Conservation (phyloP, 2,113 vertebrate genomes). For the Prionailurus viverrinus region DNA sequence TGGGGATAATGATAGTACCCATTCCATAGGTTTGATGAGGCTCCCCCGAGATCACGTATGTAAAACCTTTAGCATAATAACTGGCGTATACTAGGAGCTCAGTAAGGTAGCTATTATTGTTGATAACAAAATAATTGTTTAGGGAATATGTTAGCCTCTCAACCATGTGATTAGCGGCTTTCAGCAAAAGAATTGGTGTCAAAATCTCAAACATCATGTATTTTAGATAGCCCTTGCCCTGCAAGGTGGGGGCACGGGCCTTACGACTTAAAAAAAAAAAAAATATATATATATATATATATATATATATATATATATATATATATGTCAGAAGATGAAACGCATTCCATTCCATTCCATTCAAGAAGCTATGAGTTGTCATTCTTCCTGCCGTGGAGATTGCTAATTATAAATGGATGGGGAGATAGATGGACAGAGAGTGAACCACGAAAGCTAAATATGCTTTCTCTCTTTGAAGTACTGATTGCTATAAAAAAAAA, state of each 20-base stretch:
- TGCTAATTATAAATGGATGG: background rate
- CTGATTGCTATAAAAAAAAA: background rate
- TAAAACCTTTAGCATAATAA: background rate
- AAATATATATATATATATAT: background rate
- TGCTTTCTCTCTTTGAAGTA: slow-evolving; percentile 28
- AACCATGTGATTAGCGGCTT: background rate
- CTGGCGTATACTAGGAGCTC: background rate
- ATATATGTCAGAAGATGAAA: slow-evolving; percentile 59
- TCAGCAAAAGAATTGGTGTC: slow-evolving; percentile 5
- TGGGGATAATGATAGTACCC: background rate
- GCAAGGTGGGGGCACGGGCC: background rate
- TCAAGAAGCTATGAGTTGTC: slow-evolving; percentile 22
- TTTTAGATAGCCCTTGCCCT: background rate
- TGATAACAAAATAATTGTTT: slow-evolving; percentile 28
- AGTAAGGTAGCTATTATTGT: background rate
- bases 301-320: background rate
- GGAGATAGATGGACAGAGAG: slow-evolving; percentile 7
- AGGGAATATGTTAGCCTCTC: background rate
- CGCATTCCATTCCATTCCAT: background rate
- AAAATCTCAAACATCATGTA: background rate
- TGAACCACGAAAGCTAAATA: slow-evolving; percentile 30
- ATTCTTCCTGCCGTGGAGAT: background rate
- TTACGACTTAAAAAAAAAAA: background rate
- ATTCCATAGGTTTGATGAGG: background rate
- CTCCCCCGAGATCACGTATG: background rate